Evolutionary conservation across 2,888 invertebrate genomes (phyloP), one percentile per base, ranked within the genome.

Genomic region (Camptogramma bilineatum): DNA sequence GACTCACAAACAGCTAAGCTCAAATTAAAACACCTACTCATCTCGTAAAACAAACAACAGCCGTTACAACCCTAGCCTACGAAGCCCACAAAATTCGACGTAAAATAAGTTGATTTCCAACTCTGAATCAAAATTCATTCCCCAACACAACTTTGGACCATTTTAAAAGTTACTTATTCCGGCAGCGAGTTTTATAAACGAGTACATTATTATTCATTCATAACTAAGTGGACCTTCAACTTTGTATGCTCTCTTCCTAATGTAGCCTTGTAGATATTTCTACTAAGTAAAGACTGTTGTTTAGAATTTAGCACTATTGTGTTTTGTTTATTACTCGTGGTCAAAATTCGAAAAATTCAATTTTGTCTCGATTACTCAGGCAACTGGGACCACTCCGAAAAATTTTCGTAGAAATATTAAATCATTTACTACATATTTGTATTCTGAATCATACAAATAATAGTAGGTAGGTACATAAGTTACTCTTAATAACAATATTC

Each of bases 101-200:
- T 60, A 39, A 65, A 72, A 62, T 67, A 66, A 70, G 70, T 73
- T 69, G 60, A 68, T 66, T 66, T 68, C 60, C 63, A 67, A 73
- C 72, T 73, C 53, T 62, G 54, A 72, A 71, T 73, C 71, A 66
- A 73, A 72, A 69, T 70, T 68, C 55, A 67, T 63, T 71, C 64
- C 47, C 52, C 52, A 61, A 69, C 62, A 55, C 50, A 64, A 69
- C 64, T 71, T 71, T 52, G 57, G 64, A 52, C 66, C 69, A 66
- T 71, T 72, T 66, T 62, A 48, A 65, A 70, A 68, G 68, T 73
- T 72, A 57, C 51, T 57, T 62, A 64, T 70, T 69, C 51, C 51
- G 31, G 55, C 51, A 63, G 48, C 59, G 59, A 62, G 52, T 69
- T 72, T 74, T 70, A 73, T 74, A 46, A 54, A 46, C 28, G 24